Base-by-base conservation (phyloP, 2,888 invertebrate genomes). In the Trilocha varians region DNA sequence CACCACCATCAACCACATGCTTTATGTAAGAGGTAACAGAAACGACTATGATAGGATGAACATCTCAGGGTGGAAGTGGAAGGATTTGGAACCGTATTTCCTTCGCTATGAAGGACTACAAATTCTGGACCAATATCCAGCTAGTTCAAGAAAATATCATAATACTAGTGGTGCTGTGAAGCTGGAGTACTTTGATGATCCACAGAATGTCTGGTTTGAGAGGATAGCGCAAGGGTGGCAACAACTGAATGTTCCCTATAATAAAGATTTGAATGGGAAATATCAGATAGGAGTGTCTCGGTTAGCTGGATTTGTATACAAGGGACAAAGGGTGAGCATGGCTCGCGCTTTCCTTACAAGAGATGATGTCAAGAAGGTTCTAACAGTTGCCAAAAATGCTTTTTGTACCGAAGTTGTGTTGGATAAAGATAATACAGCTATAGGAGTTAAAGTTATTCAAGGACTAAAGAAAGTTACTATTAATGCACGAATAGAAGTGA, bases 1-100 rank as follows among this genome's bases (percentile, higher is more conserved):
- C 46, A 70, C 78, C 40, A 62, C 62, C 52, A 70, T 72, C 51
- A 80, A 80, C 57, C 65, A 67, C 53, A 76, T 80, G 78, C 49
- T 78, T 47, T 77, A 76, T 55, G 60, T 63, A 1, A 69, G 80
- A 18, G 79, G 79, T 2, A 68, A 65, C 44, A 59, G 55, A 0
- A 36, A 9, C 0, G 78, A 79, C 54, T 77, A 58, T 46, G 65
- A 67, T 40, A 55, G 63, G 9, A 59, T 65, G 14, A 41, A 47
- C 37, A 41, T 69, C 13, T 48, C 70, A 2, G 76, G 68, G 6
- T 80, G 80, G 80, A 49, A 56, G 17, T 78, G 71, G 71, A 38
- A 56, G 0, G 67, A 75, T 16, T 42, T 80, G 1, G 43, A 62
- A 43, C 77, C 78, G 0, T 78, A 74, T 46, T 75, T 78, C 39